Evolutionary conservation across 2,888 invertebrate species (phyloP).

Genomic region (Leptopilina myrica): DNA sequence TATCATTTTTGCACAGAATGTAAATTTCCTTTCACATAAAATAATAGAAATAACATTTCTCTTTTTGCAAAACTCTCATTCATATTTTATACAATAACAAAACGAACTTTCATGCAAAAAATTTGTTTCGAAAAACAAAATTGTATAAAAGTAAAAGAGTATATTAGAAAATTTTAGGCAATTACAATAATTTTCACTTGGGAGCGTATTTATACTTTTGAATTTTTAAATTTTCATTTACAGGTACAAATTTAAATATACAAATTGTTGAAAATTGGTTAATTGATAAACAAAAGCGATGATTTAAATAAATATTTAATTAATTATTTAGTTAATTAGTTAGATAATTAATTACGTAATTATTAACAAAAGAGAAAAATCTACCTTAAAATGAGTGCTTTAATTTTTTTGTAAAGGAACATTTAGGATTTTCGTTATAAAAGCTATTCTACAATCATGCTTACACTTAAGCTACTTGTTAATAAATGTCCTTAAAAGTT

Average conservation of each 20-base stretch:
- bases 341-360: too few relatives aligned
- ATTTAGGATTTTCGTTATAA: conserved; percentile 46
- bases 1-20: background rate
- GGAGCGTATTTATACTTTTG: too few relatives aligned
- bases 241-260: too few relatives aligned
- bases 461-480: background rate
- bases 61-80: background rate
- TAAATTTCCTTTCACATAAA: background rate
- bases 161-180: conserved; percentile 3
- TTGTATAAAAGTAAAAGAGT: background rate
- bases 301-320: too few relatives aligned
- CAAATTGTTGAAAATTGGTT: too few relatives aligned
- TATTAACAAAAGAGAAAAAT: too few relatives aligned
- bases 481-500: background rate
- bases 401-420: conserved; percentile 27
- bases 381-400: too few relatives aligned
- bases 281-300: too few relatives aligned
- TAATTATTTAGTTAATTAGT: too few relatives aligned
- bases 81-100: background rate
- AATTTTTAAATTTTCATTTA: too few relatives aligned
- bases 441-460: conserved; percentile 41
- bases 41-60: background rate
- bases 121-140: background rate
- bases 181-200: background rate
- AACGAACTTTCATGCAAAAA: background rate